Evolutionary conservation across 2,797 vertebrate species (phyloP), one percentile per base, ranked within the genome.

Genomic region (Brachyalestes nurse): DNA sequence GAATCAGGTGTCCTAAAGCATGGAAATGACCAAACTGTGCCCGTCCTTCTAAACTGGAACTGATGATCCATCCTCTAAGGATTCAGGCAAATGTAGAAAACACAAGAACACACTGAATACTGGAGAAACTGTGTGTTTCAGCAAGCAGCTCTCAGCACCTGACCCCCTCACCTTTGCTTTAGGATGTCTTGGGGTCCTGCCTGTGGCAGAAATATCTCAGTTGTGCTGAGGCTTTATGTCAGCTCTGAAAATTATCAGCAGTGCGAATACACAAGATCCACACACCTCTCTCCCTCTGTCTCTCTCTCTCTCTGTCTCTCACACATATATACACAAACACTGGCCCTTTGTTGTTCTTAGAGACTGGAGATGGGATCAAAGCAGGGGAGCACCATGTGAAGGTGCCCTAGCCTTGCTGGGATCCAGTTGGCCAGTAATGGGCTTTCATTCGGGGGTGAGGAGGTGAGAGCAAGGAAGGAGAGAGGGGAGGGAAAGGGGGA

Each of bases 391-490:
- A 73, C 74, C 77, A 67, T n/a, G 14, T 75, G 76, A 82, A 81
- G 65, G 53, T 79, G 67, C 62, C 70, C 69, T 47, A 40, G 28
- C 69, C 76, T 82, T 83, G 72, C 53, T 81, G 80, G 28, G 77
- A 79, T 73, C 53, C 69, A 75, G 71, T 62, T 82, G 82, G 65
- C 65, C 40, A 42, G 75, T 87, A 87, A 86, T 85, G 82, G 85
- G 80, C 75, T 85, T 85, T 84, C 61, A 79, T 72, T 49, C 25
- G 61, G 77, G 80, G 72, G 55, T 73, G 82, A 83, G 77, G 62
- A 75, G 81, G 69, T 81, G 81, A 86, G 77, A 87, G 79, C 55
- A 79, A 61, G 42, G 62, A 38, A 82, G 58, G 25, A 53, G 65
- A 73, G 75, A 64, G 42, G 25, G 76, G 79, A 64, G 65, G 25